Percentiles rank a stretch among this genome's conserved stretches.
phyloP scores from a whole-genome alignment of 2,113 vertebrate species.

The Anolis sagrei region DNA sequence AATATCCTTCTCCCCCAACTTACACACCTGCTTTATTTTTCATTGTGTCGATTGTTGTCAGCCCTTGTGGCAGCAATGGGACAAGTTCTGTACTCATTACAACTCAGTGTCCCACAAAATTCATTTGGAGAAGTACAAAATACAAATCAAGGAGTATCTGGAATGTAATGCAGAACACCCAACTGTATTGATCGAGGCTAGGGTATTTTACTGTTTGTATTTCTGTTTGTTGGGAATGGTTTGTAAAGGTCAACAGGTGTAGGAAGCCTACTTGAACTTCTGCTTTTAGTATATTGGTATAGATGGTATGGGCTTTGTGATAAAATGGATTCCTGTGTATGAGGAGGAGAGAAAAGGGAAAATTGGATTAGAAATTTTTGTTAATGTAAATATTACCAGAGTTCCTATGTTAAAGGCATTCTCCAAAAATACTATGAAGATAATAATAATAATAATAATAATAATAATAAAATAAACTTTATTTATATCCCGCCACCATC shows the following conservation, averaged over 20 bases:
- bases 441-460: no score
- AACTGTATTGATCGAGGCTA: not conserved
- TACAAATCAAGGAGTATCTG: slow-evolving; percentile 3
- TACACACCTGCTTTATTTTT: not conserved
- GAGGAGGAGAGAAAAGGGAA: not conserved
- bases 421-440: not conserved
- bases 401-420: not conserved
- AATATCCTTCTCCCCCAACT: not conserved
- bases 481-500: no score
- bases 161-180: not conserved
- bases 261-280: not conserved
- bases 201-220: not conserved
- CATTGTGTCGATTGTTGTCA: not conserved
- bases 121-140: not conserved
- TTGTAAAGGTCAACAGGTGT: not conserved
- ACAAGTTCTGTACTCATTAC: not conserved
- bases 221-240: slow-evolving; percentile 6
- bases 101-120: not conserved
- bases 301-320: no score
- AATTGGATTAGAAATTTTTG: not conserved
- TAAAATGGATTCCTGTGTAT: no score
- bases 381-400: not conserved
- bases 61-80: not conserved
- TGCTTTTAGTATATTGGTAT: not conserved
- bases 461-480: no score